Percentiles rank a stretch among this genome's conserved stretches.
These are phyloP conservation scores for Drosophila gaucha DNA, from an alignment of 2,888 invertebrate genomes.

Conservation along the genomic window DNA sequence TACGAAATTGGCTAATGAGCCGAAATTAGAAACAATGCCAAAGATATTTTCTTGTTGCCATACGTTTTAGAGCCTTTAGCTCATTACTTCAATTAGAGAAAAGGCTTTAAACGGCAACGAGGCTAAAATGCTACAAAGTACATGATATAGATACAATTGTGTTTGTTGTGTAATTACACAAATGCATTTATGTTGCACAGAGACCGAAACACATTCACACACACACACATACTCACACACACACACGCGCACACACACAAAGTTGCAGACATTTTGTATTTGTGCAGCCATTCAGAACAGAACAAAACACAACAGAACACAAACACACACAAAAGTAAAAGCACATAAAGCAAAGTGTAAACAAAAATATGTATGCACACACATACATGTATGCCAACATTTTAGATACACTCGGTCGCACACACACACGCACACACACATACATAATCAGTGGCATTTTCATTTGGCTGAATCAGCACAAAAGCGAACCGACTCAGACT, in stretches of 20 bases:
- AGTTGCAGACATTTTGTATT: slow-evolving; percentile 74
- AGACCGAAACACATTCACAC: slow-evolving; percentile 37
- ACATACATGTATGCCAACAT: slow-evolving; percentile 54
- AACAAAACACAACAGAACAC: slow-evolving; percentile 61
- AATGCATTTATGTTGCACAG: slow-evolving; percentile 74
- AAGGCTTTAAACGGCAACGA: slow-evolving; percentile 35
- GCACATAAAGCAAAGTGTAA: slow-evolving; percentile 61
- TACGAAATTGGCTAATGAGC: slow-evolving; percentile 39
- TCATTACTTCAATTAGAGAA: slow-evolving; percentile 65
- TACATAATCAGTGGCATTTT: slow-evolving; percentile 76
- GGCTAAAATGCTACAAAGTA: slow-evolving; percentile 52
- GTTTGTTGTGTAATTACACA: slow-evolving; percentile 74
- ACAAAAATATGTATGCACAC: slow-evolving; percentile 65
- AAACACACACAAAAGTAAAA: slow-evolving; percentile 40
- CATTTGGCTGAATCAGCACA: slow-evolving; percentile 76
- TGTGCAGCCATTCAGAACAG: slow-evolving; percentile 76
- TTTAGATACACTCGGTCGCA: slow-evolving; percentile 60
- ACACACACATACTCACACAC: slow-evolving; percentile 10
- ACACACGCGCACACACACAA: slow-evolving; percentile 37
- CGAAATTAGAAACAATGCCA: slow-evolving; percentile 52
- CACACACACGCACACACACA: slow-evolving; percentile 5
- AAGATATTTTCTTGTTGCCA: slow-evolving; percentile 35
- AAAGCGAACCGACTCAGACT: slow-evolving; percentile 69
- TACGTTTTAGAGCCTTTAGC: slow-evolving; percentile 43
- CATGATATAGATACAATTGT: slow-evolving; percentile 64